Evolutionary conservation across 2,113 vertebrate species (phyloP).

Genomic region (Megaleporinus macrocephalus): DNA sequence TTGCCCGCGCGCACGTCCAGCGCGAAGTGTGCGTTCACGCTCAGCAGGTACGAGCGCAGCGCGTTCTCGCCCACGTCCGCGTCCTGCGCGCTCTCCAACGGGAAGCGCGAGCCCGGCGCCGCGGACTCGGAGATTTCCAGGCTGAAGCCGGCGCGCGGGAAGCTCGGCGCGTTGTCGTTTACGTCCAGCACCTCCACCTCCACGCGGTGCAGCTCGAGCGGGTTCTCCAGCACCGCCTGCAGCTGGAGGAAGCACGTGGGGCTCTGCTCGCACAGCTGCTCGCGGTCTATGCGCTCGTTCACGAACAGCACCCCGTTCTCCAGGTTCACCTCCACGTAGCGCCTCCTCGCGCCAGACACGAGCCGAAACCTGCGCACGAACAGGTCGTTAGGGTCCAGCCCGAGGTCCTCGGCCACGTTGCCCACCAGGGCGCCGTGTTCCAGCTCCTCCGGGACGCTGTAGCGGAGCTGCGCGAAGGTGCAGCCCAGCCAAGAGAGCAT

Average conservation of each 20-base stretch:
- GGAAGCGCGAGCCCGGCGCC: slow-evolving; percentile 60
- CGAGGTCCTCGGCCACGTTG: slow-evolving; percentile 74
- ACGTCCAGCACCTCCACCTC: slow-evolving; percentile 71
- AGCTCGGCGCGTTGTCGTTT: slow-evolving; percentile 72
- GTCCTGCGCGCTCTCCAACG: slow-evolving; percentile 66
- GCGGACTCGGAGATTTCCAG: slow-evolving; percentile 64
- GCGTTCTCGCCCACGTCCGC: slow-evolving; percentile 67
- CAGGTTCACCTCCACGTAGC: slow-evolving; percentile 73
- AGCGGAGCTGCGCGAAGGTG: slow-evolving; percentile 70
- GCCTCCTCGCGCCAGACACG: slow-evolving; percentile 65
- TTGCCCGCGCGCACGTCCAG: slow-evolving; percentile 66
- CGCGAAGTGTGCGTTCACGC: slow-evolving; percentile 65
- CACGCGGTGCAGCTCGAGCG: slow-evolving; percentile 70
- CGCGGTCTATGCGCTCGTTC: slow-evolving; percentile 70
- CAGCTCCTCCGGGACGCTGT: slow-evolving; percentile 73
- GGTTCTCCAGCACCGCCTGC: slow-evolving; percentile 75
- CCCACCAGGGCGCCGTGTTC: slow-evolving; percentile 72
- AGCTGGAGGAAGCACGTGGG: slow-evolving; percentile 68
- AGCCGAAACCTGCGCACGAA: slow-evolving; percentile 69
- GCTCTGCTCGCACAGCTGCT: slow-evolving; percentile 72
- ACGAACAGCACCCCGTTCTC: slow-evolving; percentile 73
- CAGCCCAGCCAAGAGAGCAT: slow-evolving; percentile 61
- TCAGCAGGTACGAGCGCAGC: slow-evolving; percentile 64
- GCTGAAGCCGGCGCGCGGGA: slow-evolving; percentile 51
- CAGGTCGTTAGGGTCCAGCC: slow-evolving; percentile 52